Evolutionary conservation across 2,888 invertebrate species (phyloP).

Genomic region (Anorthoa munda): DNA sequence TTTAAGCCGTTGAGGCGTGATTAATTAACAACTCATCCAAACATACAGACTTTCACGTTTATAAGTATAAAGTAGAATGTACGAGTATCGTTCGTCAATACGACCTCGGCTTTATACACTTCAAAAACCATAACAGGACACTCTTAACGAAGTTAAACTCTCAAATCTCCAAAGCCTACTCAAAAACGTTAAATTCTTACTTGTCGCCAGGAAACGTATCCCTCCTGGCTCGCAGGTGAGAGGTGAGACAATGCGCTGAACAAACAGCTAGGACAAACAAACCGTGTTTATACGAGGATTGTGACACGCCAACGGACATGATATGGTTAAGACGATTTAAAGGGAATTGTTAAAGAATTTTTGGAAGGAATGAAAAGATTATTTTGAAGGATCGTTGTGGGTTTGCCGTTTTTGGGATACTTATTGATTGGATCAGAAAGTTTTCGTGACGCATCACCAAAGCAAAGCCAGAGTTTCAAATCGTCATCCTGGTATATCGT

Average conservation of each 20-base stretch:
- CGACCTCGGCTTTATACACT: not conserved
- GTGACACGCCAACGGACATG: conserved; percentile 43
- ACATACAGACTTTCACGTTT: too few species aligned
- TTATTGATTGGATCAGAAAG: too few species aligned
- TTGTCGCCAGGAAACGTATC: conserved; percentile 51
- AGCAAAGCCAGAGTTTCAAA: too few species aligned
- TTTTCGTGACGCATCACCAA: too few species aligned
- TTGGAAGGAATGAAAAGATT: conserved; percentile 1
- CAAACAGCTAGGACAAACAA: conserved; percentile 60
- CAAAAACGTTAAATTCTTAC: conserved; percentile 22
- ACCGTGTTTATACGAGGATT: conserved; percentile 54
- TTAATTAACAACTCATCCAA: too few species aligned
- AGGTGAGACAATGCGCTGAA: conserved; percentile 64
- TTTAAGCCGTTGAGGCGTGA: too few species aligned
- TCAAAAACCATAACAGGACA: not conserved
- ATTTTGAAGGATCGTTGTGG: not conserved
- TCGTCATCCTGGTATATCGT: too few species aligned
- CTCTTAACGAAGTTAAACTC: not conserved
- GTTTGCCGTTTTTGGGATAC: not conserved
- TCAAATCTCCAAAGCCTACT: not conserved
- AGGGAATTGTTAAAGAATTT: conserved; percentile 23
- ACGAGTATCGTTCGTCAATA: too few species aligned
- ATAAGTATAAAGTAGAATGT: too few species aligned
- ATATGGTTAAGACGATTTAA: conserved; percentile 51
- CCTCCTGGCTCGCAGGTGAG: conserved; percentile 26